Evolutionary conservation across 1,140 invertebrate species (phyloP), one percentile per base, ranked within the genome.

Genomic region (Cherax destructor): DNA sequence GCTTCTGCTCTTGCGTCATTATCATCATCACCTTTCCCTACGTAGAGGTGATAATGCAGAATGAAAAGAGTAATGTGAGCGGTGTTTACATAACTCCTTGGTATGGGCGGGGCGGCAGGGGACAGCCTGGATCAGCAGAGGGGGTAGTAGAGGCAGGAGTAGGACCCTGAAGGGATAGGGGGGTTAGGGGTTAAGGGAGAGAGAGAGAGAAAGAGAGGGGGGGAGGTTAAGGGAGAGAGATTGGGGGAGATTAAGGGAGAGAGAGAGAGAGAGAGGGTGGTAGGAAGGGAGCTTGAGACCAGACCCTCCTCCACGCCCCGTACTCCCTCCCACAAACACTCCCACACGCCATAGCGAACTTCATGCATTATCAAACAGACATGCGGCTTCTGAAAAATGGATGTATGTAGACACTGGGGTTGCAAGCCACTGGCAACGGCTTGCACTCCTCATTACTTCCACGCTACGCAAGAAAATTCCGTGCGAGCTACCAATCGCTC

Each of bases 301-400:
- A 41, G 11, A 24, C 41, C 65, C 83, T 49, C 83, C 83, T 61
- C 83, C 83, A 85, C 83, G 65, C 83, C 83, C 65, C 30, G 47
- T 18, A 78, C 76, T n/a, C 83, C 83, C 65, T 52, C 41, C 65
- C 59, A 85, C 83, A 85, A 85, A 65, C 83, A 85, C 83, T 61
- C 83, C 83, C 83, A 13, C 84, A 24, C 84, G 18, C 72, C 49
- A 59, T 86, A 86, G 69, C 47, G 50, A 86, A 47, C 84, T 69
- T 50, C 84, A 77, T 86, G 84, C 50, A 50, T 76, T 86, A 86
- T 86, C 84, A 77, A 86, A 16, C 84, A 77, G 69, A 56, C 84
- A 86, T 56, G 84, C 84, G 72, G 59, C 84, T 49, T 52, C 47
- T 86, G 72, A 77, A 86, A 86, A 76, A 86, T 86, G 84, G 21